Evolutionary conservation across 2,113 vertebrate species (phyloP).

Genomic region (Piprites chloris): DNA sequence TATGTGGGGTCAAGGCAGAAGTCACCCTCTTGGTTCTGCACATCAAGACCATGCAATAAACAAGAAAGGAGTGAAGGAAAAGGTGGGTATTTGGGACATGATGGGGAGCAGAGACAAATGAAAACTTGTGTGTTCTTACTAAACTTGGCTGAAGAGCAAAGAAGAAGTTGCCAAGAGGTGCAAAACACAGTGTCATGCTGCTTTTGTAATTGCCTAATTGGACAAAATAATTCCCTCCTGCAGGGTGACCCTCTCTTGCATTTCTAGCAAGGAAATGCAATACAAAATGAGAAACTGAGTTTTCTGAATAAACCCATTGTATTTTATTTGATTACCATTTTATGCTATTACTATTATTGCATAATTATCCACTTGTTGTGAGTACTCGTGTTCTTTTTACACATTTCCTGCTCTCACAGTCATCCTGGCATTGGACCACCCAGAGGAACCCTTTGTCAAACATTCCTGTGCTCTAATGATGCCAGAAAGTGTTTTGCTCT

Average conservation of each 20-base stretch:
- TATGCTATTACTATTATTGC: background rate
- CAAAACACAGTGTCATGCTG: background rate
- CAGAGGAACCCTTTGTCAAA: background rate
- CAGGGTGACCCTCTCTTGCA: background rate
- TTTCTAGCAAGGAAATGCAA: background rate
- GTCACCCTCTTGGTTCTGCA: background rate
- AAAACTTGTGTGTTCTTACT: background rate
- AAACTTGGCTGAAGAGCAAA: background rate
- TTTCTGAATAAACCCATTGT: slow-evolving; percentile 1
- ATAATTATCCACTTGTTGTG: slow-evolving; percentile 11
- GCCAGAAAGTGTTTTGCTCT: slow-evolving; percentile 17
- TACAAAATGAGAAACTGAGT: background rate
- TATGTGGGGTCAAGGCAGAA: background rate
- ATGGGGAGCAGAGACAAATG: background rate
- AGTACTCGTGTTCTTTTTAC: background rate
- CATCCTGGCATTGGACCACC: background rate
- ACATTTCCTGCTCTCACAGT: background rate
- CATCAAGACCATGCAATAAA: background rate
- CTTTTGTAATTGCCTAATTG: slow-evolving; percentile 35
- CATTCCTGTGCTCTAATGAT: background rate
- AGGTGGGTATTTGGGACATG: background rate
- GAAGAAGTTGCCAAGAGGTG: background rate
- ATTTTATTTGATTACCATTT: slow-evolving; percentile 11
- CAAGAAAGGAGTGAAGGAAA: background rate
- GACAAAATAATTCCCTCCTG: slow-evolving; percentile 17